Conservation (phyloP, 2,113 vertebrate species). For the Uria aalge region DNA sequence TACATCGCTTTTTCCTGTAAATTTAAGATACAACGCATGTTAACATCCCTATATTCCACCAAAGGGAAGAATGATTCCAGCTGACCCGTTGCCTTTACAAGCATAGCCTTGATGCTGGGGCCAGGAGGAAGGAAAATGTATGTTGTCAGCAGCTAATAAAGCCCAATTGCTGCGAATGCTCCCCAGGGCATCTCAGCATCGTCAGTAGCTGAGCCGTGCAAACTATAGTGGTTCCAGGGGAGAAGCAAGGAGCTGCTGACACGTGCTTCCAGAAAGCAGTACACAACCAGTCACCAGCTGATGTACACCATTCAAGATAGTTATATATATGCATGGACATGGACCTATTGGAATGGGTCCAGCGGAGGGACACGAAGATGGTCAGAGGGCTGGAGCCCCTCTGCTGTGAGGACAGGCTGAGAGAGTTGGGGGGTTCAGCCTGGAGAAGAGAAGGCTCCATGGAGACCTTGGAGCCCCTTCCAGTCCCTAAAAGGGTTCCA, state of each 20-base stretch:
- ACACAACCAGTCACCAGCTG: not conserved
- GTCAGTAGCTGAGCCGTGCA: fast-evolving
- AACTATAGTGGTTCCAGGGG: not conserved
- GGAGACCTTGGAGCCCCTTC: too few relatives aligned
- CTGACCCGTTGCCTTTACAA: not conserved
- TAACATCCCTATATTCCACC: not conserved
- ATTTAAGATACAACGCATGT: fast-evolving
- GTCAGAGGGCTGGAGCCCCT: too few relatives aligned
- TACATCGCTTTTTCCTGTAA: not conserved
- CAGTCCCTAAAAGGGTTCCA: too few relatives aligned
- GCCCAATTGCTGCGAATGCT: not conserved
- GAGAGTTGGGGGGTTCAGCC: too few relatives aligned
- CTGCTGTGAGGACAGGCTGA: too few relatives aligned
- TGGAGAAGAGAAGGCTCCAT: too few relatives aligned
- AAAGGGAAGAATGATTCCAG: not conserved
- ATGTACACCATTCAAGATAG: not conserved
- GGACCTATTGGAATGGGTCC: too few relatives aligned
- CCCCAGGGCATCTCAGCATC: not conserved
- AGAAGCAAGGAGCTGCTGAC: not conserved
- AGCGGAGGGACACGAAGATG: too few relatives aligned
- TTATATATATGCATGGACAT: too few relatives aligned
- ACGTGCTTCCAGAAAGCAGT: not conserved
- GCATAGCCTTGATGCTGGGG: not conserved
- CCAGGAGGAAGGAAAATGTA: not conserved
- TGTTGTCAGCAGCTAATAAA: not conserved